Evolutionary conservation across 2,888 invertebrate species (phyloP), one percentile per base, ranked within the genome.

Genomic region (Andricus curvator): DNA sequence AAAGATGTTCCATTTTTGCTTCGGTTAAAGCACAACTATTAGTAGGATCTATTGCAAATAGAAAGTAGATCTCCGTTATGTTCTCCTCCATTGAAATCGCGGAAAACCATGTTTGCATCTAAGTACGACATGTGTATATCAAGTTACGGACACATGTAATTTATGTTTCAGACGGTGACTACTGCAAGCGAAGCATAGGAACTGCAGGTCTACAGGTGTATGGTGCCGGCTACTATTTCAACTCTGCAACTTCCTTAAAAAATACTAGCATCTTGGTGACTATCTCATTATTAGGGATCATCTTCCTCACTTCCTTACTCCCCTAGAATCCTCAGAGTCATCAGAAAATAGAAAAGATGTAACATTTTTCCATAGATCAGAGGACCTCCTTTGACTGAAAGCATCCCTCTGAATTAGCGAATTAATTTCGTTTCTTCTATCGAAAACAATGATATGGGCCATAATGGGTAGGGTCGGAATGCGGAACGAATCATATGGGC

Each of bases 111-210:
- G 48, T 22, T 41, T 41, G 33, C 51, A 20, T 51, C 11, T 51
- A 70, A 22, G 20, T 70, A 70, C 48, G 48, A 70, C 48, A 48
- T 25, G 25, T 51, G 51, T 51, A 51, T 70, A 70, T 70, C 70
- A 70, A 70, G 48, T 70, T 33, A 25, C 51, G 29, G 29, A 65
- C 25, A 77, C 29, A 29, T 51, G 33, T 48, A 1, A 66, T 67
- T 67, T 60, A 60, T 79, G 77, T 86, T 88, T 79, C 90, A 94
- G 94, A 97, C 89, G 97, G 97, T 1, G 97, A 97, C 91, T 97
- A 97, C 90, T 97, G 97, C 93, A 97, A 97, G 88, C 96, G 97
- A 86, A 97, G 97, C 90, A 97, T 97, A 87, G 97, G 97, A 91
- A 97, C 97, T 0, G 97, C 97, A 0, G 97, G 97, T 80, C 94